These are phyloP conservation scores for Alethe castanea DNA, from an alignment of 2,113 vertebrate species.

Conservation along the genomic window DNA sequence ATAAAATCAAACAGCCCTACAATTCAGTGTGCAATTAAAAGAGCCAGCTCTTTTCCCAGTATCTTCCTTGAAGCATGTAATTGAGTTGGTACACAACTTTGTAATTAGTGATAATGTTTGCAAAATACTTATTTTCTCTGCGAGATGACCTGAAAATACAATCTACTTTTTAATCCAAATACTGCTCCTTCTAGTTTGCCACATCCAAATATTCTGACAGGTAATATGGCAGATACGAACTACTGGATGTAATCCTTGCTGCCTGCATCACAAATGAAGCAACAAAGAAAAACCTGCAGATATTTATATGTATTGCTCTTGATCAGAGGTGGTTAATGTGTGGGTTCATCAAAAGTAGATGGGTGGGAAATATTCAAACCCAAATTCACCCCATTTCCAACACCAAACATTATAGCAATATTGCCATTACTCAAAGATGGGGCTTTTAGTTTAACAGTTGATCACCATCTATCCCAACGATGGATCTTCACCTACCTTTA, in stretches of 20 bases:
- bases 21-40: not conserved
- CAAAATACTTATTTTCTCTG: not conserved
- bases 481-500: not conserved
- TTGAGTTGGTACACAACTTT: not conserved
- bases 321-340: not conserved
- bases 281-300: not conserved
- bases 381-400: not conserved
- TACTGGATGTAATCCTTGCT: not conserved
- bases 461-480: rapidly evolving
- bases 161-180: not conserved
- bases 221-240: rapidly evolving
- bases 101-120: not conserved
- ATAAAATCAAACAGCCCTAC: not conserved
- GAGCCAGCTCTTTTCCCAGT: not conserved
- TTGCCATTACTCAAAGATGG: not conserved
- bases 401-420: not conserved
- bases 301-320: not conserved
- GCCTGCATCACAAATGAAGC: not conserved
- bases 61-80: not conserved
- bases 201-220: not conserved
- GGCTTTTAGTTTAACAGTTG: not conserved
- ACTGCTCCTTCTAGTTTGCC: not conserved
- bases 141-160: not conserved
- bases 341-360: not conserved
- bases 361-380: not conserved